phyloP scores from a whole-genome alignment of 2,888 invertebrate species.

The Ptilodon capucinus region DNA sequence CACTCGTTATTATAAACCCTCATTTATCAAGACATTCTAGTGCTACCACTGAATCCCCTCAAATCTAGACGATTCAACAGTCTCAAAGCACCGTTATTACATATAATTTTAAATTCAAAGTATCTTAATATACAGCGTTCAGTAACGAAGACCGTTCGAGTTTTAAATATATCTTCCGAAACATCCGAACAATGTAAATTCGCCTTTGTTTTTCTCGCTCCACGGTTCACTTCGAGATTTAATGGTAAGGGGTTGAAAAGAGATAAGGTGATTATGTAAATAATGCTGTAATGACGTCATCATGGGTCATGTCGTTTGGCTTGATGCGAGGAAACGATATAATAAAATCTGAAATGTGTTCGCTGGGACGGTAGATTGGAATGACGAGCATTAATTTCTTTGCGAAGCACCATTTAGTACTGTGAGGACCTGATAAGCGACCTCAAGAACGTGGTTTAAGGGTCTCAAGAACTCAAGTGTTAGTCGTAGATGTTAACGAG shows the following conservation, averaged over 20 bases:
- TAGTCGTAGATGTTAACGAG: not conserved
- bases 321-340: conserved; percentile 58
- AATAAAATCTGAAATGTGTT: conserved; percentile 59
- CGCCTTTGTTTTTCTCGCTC: conserved; percentile 16
- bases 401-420: conserved; percentile 5
- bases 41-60: not conserved
- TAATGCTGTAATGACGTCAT: conserved; percentile 67
- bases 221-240: conserved; percentile 31
- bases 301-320: conserved; percentile 59
- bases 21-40: not conserved
- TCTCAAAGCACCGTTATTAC: conserved; percentile 34
- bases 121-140: conserved; percentile 50
- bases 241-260: conserved; percentile 28
- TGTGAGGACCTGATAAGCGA: conserved; percentile 17
- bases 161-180: conserved; percentile 32
- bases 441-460: conserved; percentile 1
- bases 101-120: conserved; percentile 55
- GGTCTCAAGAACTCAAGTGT: not conserved
- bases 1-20: not conserved
- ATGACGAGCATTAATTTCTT: conserved; percentile 31
- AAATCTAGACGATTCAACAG: conserved; percentile 23
- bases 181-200: conserved; percentile 17
- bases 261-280: conserved; percentile 67
- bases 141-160: conserved; percentile 37
- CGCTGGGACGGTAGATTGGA: conserved; percentile 26